These are phyloP conservation scores for Lysandra coridon DNA, from an alignment of 2,888 invertebrate species.

Conservation along the genomic window DNA sequence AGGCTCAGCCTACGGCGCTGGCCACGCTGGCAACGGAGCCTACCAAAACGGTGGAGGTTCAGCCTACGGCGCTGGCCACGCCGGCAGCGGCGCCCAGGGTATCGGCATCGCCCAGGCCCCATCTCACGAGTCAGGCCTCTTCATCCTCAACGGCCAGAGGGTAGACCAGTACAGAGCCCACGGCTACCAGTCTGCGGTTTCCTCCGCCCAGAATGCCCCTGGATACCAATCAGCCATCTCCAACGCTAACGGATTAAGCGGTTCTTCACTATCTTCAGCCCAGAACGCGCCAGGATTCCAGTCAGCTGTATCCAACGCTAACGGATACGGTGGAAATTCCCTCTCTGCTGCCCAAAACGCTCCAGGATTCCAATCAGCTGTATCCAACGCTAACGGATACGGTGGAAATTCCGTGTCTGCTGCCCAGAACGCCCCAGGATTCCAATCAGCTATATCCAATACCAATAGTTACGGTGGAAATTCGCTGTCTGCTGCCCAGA, in stretches of 20 bases:
- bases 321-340: conserved; percentile 4
- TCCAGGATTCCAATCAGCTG: conserved; percentile 44
- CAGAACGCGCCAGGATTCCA: conserved; percentile 45
- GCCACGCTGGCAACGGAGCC: conserved; percentile 53
- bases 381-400: conserved; percentile 25
- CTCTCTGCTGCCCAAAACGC: conserved; percentile 11
- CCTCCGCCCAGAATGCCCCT: conserved; percentile 51
- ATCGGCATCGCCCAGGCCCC: conserved; percentile 58
- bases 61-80: conserved; percentile 61
- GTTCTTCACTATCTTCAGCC: conserved; percentile 9
- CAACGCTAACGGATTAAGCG: conserved; percentile 49
- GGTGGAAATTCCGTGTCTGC: background rate
- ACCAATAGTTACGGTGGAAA: conserved; percentile 4
- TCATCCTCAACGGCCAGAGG: conserved; percentile 28
- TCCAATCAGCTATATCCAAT: conserved; percentile 38
- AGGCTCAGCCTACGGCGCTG: conserved; percentile 60
- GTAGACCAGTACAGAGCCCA: conserved; percentile 35
- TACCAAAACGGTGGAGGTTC: conserved; percentile 60
- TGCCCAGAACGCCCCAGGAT: conserved; percentile 41
- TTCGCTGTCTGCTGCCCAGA: background rate
- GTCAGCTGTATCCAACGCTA: conserved; percentile 30
- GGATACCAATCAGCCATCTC: conserved; percentile 54
- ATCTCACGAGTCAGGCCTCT: conserved; percentile 37
- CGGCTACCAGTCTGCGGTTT: conserved; percentile 41
- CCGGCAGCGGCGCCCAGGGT: conserved; percentile 56